Evolutionary conservation across 2,797 vertebrate species (phyloP).

Genomic region (Leptodactylus fallax): DNA sequence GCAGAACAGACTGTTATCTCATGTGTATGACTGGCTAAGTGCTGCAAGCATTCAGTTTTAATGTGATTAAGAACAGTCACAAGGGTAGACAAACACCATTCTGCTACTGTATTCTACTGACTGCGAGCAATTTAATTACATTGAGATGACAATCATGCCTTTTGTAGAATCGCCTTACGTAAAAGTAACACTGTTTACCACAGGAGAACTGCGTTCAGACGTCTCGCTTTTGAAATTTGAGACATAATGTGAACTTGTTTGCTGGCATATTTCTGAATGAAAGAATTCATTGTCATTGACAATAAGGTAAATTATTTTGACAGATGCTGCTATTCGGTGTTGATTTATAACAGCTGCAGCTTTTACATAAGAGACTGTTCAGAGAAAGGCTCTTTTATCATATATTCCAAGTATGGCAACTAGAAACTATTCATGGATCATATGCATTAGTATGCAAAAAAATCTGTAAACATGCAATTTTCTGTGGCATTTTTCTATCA

Average conservation of each 20-base stretch:
- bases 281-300: slow-evolving; percentile 38
- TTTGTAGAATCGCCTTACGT: not conserved
- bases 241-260: not conserved
- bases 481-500: too few relatives aligned
- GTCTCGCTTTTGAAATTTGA: not conserved
- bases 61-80: not conserved
- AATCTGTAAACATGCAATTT: not conserved
- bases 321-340: slow-evolving; percentile 30
- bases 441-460: not conserved
- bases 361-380: slow-evolving; percentile 18
- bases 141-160: not conserved
- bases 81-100: not conserved
- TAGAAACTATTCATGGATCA: slow-evolving; percentile 1
- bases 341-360: slow-evolving; percentile 45
- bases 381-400: not conserved
- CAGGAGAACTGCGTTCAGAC: not conserved
- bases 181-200: not conserved
- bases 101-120: not conserved
- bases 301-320: slow-evolving; percentile 49
- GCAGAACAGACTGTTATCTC: not conserved
- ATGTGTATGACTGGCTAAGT: not conserved
- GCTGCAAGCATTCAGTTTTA: not conserved
- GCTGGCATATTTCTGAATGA: slow-evolving; percentile 33
- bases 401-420: not conserved
- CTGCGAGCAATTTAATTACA: not conserved